A percentile compares a stretch with the other conserved stretches of the same genome.
Evolutionary conservation across 2,888 invertebrate genomes (phyloP).

Genomic region (Bellardia bayeri): DNA sequence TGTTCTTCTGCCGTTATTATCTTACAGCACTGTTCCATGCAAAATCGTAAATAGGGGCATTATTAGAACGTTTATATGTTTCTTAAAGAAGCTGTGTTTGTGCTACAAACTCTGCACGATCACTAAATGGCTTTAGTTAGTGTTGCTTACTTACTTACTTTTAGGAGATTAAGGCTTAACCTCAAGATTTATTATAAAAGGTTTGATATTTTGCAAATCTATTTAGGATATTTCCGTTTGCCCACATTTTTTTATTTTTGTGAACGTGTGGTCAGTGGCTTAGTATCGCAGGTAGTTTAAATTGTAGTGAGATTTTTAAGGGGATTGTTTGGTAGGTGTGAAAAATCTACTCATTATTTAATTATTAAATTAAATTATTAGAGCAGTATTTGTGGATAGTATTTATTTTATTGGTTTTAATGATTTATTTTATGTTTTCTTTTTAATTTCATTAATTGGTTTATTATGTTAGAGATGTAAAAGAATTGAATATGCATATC

Average conservation of each 20-base stretch:
- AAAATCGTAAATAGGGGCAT: background rate
- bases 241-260: background rate
- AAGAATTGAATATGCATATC: no score
- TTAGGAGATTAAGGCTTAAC: constrained; percentile 2
- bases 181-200: constrained; percentile 8
- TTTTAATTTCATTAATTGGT: no score
- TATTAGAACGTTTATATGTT: background rate
- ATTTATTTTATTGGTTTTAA: background rate
- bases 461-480: no score
- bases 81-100: background rate
- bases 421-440: background rate
- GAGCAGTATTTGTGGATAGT: background rate
- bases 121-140: background rate
- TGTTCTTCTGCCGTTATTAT: background rate
- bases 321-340: constrained; percentile 41
- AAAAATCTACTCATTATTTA: constrained; percentile 53
- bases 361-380: no score
- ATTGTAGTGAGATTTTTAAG: background rate
- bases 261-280: background rate
- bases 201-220: constrained; percentile 27
- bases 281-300: background rate
- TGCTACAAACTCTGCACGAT: background rate
- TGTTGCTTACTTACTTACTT: background rate
- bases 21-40: background rate
- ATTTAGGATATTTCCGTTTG: constrained; percentile 10